These are phyloP conservation scores for Tragulus kanchil DNA, from an alignment of 2,113 vertebrate species.

Conservation along the genomic window DNA sequence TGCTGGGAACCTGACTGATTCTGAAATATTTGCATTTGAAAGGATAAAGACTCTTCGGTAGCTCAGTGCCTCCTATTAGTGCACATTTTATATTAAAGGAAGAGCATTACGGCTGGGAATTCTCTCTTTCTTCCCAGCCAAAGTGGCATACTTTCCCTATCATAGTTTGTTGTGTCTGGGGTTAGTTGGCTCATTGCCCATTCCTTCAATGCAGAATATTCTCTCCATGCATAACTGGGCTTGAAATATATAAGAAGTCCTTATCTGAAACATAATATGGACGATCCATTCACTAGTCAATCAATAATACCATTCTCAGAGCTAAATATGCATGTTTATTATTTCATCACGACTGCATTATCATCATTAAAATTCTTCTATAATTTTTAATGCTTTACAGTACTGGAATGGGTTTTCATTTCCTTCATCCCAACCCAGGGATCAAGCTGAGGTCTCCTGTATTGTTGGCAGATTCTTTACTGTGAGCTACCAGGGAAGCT, in stretches of 20 bases:
- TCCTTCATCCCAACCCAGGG: too few relatives aligned
- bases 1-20: slow-evolving; percentile 65
- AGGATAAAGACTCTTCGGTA: slow-evolving; percentile 65
- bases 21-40: slow-evolving; percentile 82
- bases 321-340: slow-evolving; percentile 64
- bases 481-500: too few relatives aligned
- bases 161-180: slow-evolving; percentile 36
- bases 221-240: neutral
- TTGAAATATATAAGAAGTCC: slow-evolving; percentile 30
- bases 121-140: slow-evolving; percentile 35
- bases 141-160: neutral
- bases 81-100: slow-evolving; percentile 69
- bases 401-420: too few relatives aligned
- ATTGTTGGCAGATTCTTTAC: too few relatives aligned
- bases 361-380: slow-evolving; percentile 26
- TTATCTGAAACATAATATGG: slow-evolving; percentile 35
- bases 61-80: slow-evolving; percentile 68
- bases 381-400: too few relatives aligned
- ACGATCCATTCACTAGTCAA: slow-evolving; percentile 61
- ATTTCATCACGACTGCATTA: slow-evolving; percentile 61
- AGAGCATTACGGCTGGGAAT: slow-evolving; percentile 32
- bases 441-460: too few relatives aligned
- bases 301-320: slow-evolving; percentile 53
- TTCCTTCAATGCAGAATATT: neutral
- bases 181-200: slow-evolving; percentile 37